Percentiles rank a stretch among this genome's conserved stretches.
Conservation (phyloP, 2,797 vertebrate genomes). For the Eupleurogrammus muticus region DNA sequence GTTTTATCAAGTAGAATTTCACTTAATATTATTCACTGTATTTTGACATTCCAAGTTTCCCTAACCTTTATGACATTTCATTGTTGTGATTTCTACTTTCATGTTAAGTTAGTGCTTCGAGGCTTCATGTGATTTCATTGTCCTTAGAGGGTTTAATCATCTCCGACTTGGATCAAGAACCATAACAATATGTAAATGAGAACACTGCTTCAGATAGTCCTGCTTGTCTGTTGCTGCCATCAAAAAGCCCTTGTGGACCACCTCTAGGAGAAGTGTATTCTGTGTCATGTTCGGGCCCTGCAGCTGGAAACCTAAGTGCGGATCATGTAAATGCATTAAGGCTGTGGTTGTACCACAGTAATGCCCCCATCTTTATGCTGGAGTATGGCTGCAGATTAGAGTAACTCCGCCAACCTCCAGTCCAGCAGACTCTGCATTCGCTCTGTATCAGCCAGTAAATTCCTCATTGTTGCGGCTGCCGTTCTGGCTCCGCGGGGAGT, state of each 20-base stretch:
- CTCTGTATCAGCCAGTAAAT: conserved; percentile 74
- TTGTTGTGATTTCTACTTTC: background rate
- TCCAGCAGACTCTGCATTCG: conserved; percentile 60
- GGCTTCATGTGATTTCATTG: conserved; percentile 5
- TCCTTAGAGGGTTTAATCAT: conserved; percentile 8
- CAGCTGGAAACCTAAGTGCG: conserved; percentile 81
- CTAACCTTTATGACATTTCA: background rate
- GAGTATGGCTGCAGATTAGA: conserved; percentile 92
- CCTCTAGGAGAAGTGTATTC: conserved; percentile 79
- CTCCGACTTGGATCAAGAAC: conserved; percentile 18
- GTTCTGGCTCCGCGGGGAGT: conserved; percentile 74
- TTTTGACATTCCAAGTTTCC: background rate
- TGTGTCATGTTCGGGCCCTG: conserved; percentile 75
- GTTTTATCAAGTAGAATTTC: background rate
- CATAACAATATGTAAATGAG: conserved; percentile 39
- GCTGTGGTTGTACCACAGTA: conserved; percentile 80
- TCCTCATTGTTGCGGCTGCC: conserved; percentile 72
- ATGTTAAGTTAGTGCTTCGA: background rate
- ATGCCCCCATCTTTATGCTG: conserved; percentile 94
- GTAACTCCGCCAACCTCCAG: conserved; percentile 79
- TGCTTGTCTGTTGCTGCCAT: conserved; percentile 25
- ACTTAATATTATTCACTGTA: background rate
- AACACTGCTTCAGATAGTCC: conserved; percentile 17
- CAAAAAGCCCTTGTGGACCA: conserved; percentile 70
- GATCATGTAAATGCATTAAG: conserved; percentile 84